Evolutionary conservation across 2,888 invertebrate species (phyloP).

Genomic region (Drosophila histrio): DNA sequence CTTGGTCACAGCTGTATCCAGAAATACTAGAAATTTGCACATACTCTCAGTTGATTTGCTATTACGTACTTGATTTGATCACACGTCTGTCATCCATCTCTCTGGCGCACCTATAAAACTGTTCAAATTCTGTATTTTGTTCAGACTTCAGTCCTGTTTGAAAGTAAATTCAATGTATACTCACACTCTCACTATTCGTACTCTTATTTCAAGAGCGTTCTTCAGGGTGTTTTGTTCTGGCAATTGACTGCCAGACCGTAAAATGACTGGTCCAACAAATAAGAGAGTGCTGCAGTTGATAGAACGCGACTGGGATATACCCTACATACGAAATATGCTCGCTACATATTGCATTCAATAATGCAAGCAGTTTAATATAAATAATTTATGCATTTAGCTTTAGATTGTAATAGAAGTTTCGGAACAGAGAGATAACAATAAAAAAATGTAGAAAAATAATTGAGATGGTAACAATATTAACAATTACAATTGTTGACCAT

Average conservation of each 20-base stretch:
- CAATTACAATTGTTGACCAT: no score
- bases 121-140: constrained; percentile 4
- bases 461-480: no score
- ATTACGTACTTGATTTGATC: constrained; percentile 41
- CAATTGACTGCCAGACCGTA: constrained; percentile 55
- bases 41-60: constrained; percentile 3
- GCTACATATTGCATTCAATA: no score
- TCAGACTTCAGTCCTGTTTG: constrained; percentile 4
- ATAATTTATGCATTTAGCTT: no score
- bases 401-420: no score
- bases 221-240: constrained; percentile 11
- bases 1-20: constrained; percentile 19
- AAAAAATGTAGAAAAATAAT: no score
- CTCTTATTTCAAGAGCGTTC: constrained; percentile 2
- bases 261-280: constrained; percentile 8
- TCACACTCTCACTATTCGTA: neutral
- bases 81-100: constrained; percentile 2
- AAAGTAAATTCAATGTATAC: constrained; percentile 31
- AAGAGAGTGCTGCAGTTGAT: neutral
- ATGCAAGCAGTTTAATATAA: no score
- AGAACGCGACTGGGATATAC: neutral
- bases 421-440: no score
- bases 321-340: neutral
- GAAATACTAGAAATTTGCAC: neutral
- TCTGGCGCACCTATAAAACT: neutral